Evolutionary conservation across 2,888 invertebrate species (phyloP).

Genomic region (Philonicus albiceps): DNA sequence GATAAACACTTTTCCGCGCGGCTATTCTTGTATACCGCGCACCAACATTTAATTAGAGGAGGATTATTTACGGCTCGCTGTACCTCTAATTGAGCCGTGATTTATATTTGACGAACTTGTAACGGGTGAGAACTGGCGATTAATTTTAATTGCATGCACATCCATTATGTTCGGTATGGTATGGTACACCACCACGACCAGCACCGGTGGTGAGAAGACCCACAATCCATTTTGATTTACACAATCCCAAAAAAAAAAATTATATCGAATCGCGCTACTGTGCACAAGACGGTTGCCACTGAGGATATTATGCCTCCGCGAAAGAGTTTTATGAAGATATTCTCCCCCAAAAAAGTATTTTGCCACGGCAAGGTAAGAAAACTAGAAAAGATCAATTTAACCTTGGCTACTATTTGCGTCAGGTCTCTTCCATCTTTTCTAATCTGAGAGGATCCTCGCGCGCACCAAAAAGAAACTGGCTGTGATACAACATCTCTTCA

Average conservation of each 20-base stretch:
- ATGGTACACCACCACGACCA: background rate
- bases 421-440: background rate
- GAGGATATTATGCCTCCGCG: background rate
- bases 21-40: background rate
- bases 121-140: background rate
- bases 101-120: background rate
- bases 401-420: background rate
- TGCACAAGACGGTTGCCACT: background rate
- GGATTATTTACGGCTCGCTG: conserved; percentile 3
- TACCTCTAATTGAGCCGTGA: conserved; percentile 4
- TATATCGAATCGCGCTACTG: background rate
- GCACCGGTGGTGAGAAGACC: background rate
- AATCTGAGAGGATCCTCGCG: background rate
- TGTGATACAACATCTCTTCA: background rate
- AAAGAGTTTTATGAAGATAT: background rate
- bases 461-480: background rate
- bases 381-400: background rate
- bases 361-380: background rate
- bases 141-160: background rate
- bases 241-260: background rate
- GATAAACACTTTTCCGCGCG: background rate
- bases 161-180: background rate
- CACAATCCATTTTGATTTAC: background rate
- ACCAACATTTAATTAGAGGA: background rate
- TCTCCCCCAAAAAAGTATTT: too few relatives aligned